phyloP scores from a whole-genome alignment of 2,113 vertebrate genomes.

The Daboia siamensis region DNA sequence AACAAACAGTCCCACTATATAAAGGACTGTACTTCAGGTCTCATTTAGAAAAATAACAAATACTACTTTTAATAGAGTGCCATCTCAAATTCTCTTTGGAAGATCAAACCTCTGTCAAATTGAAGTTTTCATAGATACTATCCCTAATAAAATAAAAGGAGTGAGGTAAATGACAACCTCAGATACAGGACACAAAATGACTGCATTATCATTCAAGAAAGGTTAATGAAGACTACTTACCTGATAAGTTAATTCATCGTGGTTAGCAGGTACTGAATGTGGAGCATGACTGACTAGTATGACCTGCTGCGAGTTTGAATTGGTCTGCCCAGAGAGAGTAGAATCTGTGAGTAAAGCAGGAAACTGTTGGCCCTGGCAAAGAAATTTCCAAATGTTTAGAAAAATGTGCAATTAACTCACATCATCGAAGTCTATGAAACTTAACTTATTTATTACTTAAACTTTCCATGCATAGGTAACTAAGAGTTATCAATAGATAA shows the following conservation, averaged over 20 bases:
- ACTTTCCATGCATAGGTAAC: not conserved
- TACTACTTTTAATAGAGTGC: not conserved
- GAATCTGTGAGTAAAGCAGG: constrained; percentile 84
- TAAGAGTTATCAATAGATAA: not conserved
- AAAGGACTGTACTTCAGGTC: not conserved
- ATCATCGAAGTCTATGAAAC: not conserved
- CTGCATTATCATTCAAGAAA: not conserved
- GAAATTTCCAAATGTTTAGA: not conserved
- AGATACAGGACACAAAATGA: not conserved
- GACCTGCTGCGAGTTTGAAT: constrained; percentile 79
- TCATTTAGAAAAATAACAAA: not conserved
- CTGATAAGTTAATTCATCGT: constrained; percentile 74
- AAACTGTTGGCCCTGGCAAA: constrained; percentile 82
- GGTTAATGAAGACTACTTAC: constrained; percentile 38
- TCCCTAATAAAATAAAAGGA: not conserved
- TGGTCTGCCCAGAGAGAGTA: constrained; percentile 73
- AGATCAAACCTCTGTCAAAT: not conserved
- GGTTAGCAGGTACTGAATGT: constrained; percentile 61
- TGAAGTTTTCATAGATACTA: constrained; percentile 6
- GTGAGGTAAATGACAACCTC: not conserved
- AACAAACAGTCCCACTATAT: not conserved
- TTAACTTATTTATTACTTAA: not conserved
- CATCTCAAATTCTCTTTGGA: not conserved
- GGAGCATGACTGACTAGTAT: constrained; percentile 87
- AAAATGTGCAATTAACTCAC: not conserved